Evolutionary conservation across 2,113 vertebrate genomes (phyloP).

Genomic region (Stegastes partitus): DNA sequence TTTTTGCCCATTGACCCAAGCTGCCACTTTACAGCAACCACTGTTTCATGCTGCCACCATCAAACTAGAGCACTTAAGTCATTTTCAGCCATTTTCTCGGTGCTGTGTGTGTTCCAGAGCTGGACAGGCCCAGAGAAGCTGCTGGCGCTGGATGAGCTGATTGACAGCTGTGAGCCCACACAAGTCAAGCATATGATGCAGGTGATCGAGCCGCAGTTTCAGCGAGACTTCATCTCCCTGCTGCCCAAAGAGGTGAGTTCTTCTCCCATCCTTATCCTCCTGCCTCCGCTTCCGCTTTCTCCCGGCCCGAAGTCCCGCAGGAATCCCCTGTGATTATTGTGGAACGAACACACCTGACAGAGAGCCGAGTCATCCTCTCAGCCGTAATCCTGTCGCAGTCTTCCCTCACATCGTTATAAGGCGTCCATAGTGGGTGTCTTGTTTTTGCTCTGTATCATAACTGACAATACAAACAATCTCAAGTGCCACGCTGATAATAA

Average conservation of each 20-base stretch:
- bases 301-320: slow-evolving; percentile 26
- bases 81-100: neutral
- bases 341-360: slow-evolving; percentile 9
- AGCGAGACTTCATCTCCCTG: slow-evolving; percentile 99
- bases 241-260: slow-evolving; percentile 98
- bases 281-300: neutral
- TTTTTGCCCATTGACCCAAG: neutral
- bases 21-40: slow-evolving; percentile 4
- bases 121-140: slow-evolving; percentile 95
- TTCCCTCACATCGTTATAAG: slow-evolving; percentile 26
- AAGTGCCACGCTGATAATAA: slow-evolving; percentile 49
- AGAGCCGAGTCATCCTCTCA: slow-evolving; percentile 16
- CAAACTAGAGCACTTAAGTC: neutral
- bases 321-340: slow-evolving; percentile 10
- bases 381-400: slow-evolving; percentile 17
- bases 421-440: slow-evolving; percentile 30
- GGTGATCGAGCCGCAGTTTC: slow-evolving; percentile 99
- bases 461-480: slow-evolving; percentile 58
- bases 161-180: slow-evolving; percentile 98
- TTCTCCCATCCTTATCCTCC: neutral
- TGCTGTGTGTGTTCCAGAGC: slow-evolving; percentile 63
- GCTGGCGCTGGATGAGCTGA: slow-evolving; percentile 98
- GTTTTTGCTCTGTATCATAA: slow-evolving; percentile 37
- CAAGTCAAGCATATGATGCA: slow-evolving; percentile 99
- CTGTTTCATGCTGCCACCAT: neutral